Conservation (phyloP, 2,113 vertebrate species). For the Potamarius usumacintae region DNA sequence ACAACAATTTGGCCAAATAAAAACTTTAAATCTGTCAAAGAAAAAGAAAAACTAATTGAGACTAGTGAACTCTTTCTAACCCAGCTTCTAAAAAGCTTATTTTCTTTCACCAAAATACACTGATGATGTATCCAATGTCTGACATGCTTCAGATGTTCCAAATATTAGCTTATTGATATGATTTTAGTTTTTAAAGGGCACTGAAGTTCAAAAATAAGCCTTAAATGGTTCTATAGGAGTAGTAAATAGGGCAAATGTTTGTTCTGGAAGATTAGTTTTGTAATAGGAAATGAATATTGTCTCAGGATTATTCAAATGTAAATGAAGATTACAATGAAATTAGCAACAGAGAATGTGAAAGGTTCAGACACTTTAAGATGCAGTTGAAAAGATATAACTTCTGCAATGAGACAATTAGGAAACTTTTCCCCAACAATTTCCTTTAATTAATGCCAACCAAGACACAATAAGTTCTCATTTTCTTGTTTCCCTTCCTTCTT, state of each 20-base stretch:
- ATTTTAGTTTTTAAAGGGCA: neutral
- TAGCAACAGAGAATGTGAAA: neutral
- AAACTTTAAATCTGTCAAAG: neutral
- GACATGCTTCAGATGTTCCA: conserved; percentile 2
- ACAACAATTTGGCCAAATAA: neutral
- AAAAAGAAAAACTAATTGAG: neutral
- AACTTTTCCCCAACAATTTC: neutral
- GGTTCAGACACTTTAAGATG: neutral
- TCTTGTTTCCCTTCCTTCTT: neutral
- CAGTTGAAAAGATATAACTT: conserved; percentile 11
- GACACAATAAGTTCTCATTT: neutral
- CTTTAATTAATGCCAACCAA: conserved; percentile 29
- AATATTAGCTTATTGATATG: conserved; percentile 8
- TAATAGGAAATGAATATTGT: conserved; percentile 18
- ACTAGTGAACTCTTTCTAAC: neutral
- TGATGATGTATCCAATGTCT: neutral
- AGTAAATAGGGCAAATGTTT: conserved; percentile 11
- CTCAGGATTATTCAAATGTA: conserved; percentile 19
- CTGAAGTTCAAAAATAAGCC: neutral
- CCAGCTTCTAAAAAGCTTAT: neutral
- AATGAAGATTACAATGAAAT: conserved; percentile 23
- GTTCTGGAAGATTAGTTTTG: conserved; percentile 10
- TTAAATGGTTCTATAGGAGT: neutral
- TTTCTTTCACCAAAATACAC: neutral
- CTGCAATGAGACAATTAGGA: conserved; percentile 5